These are phyloP conservation scores for Saccostrea cuccullata DNA, from an alignment of 1,140 invertebrate genomes.

Conservation along the genomic window DNA sequence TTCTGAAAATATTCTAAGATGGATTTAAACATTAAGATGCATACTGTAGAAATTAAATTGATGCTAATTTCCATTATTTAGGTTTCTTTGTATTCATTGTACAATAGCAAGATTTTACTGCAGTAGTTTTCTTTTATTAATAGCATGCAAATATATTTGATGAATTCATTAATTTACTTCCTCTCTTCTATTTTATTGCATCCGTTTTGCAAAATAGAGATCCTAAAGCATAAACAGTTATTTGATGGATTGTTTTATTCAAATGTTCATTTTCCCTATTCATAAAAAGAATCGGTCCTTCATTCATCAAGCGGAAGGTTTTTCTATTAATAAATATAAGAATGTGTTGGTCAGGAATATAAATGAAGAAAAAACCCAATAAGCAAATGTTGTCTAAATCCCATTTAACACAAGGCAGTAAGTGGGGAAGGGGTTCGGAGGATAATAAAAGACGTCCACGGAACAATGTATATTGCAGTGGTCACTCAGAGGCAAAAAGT, in stretches of 20 bases:
- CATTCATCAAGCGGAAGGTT: not conserved
- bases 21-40: too few relatives aligned
- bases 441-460: not conserved
- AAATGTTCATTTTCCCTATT: not conserved
- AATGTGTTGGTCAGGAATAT: not conserved
- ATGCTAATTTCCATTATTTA: too few relatives aligned
- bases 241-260: not conserved
- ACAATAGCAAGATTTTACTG: too few relatives aligned
- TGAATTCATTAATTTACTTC: too few relatives aligned
- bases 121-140: too few relatives aligned
- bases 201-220: too few relatives aligned
- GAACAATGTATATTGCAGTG: not conserved
- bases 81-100: too few relatives aligned
- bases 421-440: not conserved
- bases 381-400: conserved; percentile 1
- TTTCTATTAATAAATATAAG: not conserved
- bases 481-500: not conserved
- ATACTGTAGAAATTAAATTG: too few relatives aligned
- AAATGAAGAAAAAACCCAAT: conserved; percentile 27
- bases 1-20: too few relatives aligned
- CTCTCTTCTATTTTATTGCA: too few relatives aligned
- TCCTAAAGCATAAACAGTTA: not conserved
- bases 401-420: conserved; percentile 11
- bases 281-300: not conserved
- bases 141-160: too few relatives aligned